Conservation (phyloP, 2,888 invertebrate species). For the Scaeva pyrastri region DNA sequence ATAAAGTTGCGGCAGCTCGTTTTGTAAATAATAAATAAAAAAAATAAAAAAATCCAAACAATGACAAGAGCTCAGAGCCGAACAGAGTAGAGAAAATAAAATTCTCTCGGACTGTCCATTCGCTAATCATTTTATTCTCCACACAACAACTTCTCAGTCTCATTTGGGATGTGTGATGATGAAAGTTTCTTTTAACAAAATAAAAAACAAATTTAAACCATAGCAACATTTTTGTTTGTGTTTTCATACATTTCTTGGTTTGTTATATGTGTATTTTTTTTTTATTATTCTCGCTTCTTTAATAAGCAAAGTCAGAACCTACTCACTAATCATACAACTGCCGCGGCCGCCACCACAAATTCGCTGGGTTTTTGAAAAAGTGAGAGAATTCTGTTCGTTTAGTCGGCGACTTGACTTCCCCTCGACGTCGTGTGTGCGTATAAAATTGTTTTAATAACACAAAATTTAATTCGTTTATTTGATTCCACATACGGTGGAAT, state of each 20-base stretch:
- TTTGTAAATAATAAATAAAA: conserved; percentile 43
- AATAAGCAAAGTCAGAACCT: conserved; percentile 66
- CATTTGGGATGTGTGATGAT: conserved; percentile 52
- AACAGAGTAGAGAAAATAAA: conserved; percentile 12
- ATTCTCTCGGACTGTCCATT: conserved; percentile 47
- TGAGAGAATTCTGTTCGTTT: conserved; percentile 65
- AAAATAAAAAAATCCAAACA: conserved; percentile 41
- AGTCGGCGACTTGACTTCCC: conserved; percentile 70
- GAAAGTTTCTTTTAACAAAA: conserved; percentile 63
- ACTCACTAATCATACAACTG: conserved; percentile 54
- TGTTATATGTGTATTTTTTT: conserved; percentile 38
- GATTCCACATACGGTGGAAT: conserved; percentile 27
- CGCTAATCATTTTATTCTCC: conserved; percentile 56
- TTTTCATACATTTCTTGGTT: conserved; percentile 22
- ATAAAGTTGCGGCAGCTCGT: conserved; percentile 47
- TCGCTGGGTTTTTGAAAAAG: conserved; percentile 69
- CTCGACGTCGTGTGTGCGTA: conserved; percentile 55
- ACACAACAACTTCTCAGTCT: conserved; percentile 37
- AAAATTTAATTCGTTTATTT: conserved; percentile 45
- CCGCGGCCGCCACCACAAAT: conserved; percentile 53
- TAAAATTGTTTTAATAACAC: conserved; percentile 52
- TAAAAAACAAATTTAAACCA: conserved; percentile 45
- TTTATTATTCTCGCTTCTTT: conserved; percentile 30
- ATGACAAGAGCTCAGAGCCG: conserved; percentile 34
- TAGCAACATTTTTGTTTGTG: conserved; percentile 49